Base-by-base conservation (phyloP, 2,113 vertebrate genomes). In the Melanerpes aurifrons region DNA sequence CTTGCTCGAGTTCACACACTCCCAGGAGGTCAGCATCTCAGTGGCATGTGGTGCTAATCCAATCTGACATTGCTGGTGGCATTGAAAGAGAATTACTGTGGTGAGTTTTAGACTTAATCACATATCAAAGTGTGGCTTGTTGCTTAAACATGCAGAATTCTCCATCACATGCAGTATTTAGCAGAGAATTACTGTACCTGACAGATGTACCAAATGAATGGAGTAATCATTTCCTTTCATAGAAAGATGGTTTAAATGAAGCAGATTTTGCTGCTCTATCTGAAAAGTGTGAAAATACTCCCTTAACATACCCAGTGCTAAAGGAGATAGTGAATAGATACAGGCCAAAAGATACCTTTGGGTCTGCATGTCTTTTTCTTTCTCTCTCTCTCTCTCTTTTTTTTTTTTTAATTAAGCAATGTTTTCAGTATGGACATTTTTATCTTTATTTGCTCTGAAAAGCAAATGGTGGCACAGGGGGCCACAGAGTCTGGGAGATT, bases 11-110 rank as follows among this genome's bases (percentile, higher is more conserved):
- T 53, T 66, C 22, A 29, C 15, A 37, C 2, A 0, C 25, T 69
- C 11, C 2, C 16, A 25, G 14, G 24, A 0, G 0, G 15, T 26
- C 5, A 2, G 13, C 37, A 43, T 54, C 66, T 77, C 48, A 4
- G 9, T 74, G 32, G 17, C 47, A 75, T 3, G 10, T 0, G 0
- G 9, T 24, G 10, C 24, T 56, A 26, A 31, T 35, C 57, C 6
- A 54, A 64, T 17, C 48, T 40, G 15, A 21, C 53, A 79, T 2
- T 0, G 1, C 68, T 66, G 22, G 56, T 82, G 90, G 31, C 32
- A 64, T 29, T 0, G 2, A 26, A 48, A 32, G 66, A 57, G 16
- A 63, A 59, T 70, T 75, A 24, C 26, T 2, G 2, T 4, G n/a
- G 12, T 47, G 56, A 20, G 6, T 26, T 24, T 37, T 54, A 82